Evolutionary conservation across 2,888 invertebrate species (phyloP).

Genomic region (Parascotia fuliginaria): DNA sequence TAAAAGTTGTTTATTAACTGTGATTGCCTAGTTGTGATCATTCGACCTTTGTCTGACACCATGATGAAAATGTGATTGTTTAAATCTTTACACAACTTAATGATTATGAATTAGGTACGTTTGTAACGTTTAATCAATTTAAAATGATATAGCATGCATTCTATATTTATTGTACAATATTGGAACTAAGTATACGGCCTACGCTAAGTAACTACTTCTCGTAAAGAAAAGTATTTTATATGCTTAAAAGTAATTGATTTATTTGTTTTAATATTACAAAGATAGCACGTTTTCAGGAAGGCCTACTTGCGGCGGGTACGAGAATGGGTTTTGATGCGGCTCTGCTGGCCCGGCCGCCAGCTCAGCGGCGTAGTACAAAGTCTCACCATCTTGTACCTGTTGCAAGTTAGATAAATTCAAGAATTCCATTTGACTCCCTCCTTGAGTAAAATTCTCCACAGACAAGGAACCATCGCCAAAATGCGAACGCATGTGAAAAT

Average conservation of each 20-base stretch:
- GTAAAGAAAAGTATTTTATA: constrained; percentile 14
- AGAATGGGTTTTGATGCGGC: constrained; percentile 37
- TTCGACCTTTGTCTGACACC: too few species aligned
- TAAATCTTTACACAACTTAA: too few species aligned
- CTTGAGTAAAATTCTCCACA: constrained; percentile 59
- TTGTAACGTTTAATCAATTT: too few species aligned
- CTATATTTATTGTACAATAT: too few species aligned
- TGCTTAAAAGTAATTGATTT: constrained; percentile 18
- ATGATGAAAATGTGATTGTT: too few species aligned
- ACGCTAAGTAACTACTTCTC: too few species aligned
- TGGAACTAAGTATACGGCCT: too few species aligned
- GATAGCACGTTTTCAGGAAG: constrained; percentile 39
- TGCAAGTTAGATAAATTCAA: constrained; percentile 69
- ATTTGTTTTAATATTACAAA: constrained; percentile 14
- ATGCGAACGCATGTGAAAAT: constrained; percentile 79
- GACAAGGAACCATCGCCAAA: constrained; percentile 54
- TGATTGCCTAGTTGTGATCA: too few species aligned
- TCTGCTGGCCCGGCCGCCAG: constrained; percentile 44
- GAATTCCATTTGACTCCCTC: constrained; percentile 60
- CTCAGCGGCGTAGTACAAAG: constrained; percentile 74
- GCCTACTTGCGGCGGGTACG: constrained; percentile 38
- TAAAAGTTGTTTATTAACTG: too few species aligned
- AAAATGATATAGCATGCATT: too few species aligned
- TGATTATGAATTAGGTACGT: too few species aligned
- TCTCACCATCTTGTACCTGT: constrained; percentile 72